Base-by-base conservation (phyloP, 2,113 vertebrate genomes). In the Strix aluco region DNA sequence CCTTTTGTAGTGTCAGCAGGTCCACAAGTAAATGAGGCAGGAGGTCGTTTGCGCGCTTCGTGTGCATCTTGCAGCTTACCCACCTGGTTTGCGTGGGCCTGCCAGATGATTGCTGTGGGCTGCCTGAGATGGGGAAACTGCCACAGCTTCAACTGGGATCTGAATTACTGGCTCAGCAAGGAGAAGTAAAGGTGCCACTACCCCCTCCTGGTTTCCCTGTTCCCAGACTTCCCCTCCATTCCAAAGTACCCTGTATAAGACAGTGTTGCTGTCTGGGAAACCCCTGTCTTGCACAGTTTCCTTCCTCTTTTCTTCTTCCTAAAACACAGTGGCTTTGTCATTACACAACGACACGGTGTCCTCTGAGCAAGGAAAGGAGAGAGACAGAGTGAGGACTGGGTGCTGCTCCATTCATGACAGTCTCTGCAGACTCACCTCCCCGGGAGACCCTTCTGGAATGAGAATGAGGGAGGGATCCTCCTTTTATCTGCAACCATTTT, bases 271-370 rank as follows among this genome's bases (percentile, higher is more conserved):
- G 78, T 30, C 47, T 2, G 93, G 96, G 96, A 95, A 97, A 83
- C 77, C 93, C 95, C 96, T 55, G 66, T 30, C 84, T 96, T 97
- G 95, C 94, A 96, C 29, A 20, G 89, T 80, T 97, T 97, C 96
- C 96, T 97, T 97, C 96, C 12, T 63, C 81, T 92, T 95, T 92
- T 95, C 93, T 93, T 46, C 96, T 97, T 96, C 92, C 97, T 92
- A 88, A 95, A 96, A 95, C 0, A 3, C 67, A 19, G 63, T 9
- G 63, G 51, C 73, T 88, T 78, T 91, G 89, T 92, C 89, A 81
- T 83, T 78, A 58, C 84, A 47, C 87, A 86, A 67, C 29, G 54
- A 11, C 61, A 18, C 13, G 26, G 29, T 38, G 57, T 58, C 54
- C 73, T 62, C 65, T 42, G 42, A 85, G 62, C 54, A 52, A 17